These are phyloP conservation scores for Geothlypis trichas DNA, from an alignment of 2,113 vertebrate genomes.

Conservation along the genomic window DNA sequence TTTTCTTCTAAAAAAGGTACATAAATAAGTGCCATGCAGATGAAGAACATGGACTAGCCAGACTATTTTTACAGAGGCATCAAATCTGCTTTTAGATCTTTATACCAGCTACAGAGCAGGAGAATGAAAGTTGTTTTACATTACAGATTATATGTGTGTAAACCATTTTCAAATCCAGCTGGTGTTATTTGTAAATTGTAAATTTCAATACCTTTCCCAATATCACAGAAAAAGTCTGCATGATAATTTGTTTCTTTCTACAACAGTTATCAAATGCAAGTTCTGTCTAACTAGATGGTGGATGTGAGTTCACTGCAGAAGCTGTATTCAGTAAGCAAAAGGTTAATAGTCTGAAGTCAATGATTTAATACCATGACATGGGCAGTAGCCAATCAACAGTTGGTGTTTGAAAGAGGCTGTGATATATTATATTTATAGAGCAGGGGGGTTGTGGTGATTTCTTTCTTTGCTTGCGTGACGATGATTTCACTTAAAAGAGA, in stretches of 20 bases:
- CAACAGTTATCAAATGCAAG: neutral
- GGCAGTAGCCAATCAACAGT: neutral
- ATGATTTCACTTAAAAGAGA: neutral
- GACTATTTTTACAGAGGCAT: constrained; percentile 1
- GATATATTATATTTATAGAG: neutral
- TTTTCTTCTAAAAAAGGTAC: neutral
- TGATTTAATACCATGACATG: neutral
- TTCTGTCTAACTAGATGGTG: neutral
- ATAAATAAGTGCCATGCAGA: neutral
- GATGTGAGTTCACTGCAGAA: neutral
- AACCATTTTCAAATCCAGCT: constrained; percentile 21
- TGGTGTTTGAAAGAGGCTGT: neutral
- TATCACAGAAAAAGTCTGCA: neutral
- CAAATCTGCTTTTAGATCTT: constrained; percentile 22
- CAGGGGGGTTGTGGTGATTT: neutral
- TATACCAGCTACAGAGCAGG: constrained; percentile 11
- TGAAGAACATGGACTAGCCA: neutral
- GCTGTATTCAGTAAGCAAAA: neutral
- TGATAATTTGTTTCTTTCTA: neutral
- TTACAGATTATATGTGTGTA: neutral
- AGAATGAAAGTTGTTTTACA: neutral
- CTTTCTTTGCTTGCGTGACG: neutral
- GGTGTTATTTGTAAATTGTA: constrained; percentile 23
- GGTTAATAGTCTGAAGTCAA: neutral
- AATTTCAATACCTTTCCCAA: neutral